Percentiles rank a stretch among this genome's conserved stretches.
Conservation (phyloP, 2,797 vertebrate species). For the Adelosebastes latens region DNA sequence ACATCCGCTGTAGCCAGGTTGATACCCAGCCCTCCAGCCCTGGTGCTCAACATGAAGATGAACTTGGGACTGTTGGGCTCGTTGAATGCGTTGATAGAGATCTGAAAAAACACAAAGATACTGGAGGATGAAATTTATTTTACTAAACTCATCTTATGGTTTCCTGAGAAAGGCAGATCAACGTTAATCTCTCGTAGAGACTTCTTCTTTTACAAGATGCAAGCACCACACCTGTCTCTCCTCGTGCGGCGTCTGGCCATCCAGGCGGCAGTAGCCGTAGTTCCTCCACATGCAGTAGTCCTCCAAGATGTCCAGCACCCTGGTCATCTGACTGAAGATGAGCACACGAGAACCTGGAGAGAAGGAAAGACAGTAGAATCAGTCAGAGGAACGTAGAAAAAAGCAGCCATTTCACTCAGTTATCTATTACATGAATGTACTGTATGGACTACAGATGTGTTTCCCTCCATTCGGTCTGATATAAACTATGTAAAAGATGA, state of each 20-base stretch:
- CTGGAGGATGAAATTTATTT: background rate
- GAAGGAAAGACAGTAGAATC: background rate
- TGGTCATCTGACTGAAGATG: slow-evolving; percentile 99
- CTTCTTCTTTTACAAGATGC: background rate
- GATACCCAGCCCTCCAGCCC: slow-evolving; percentile 97
- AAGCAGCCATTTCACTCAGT: too few species aligned
- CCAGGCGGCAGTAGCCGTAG: slow-evolving; percentile 94
- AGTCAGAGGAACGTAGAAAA: background rate
- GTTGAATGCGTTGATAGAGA: slow-evolving; percentile 95
- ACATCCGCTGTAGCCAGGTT: slow-evolving; percentile 98
- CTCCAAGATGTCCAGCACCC: slow-evolving; percentile 97
- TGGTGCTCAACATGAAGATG: slow-evolving; percentile 98
- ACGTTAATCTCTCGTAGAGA: background rate
- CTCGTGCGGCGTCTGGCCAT: slow-evolving; percentile 97
- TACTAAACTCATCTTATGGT: background rate
- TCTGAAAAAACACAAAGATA: slow-evolving; percentile 75
- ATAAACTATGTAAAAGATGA: background rate
- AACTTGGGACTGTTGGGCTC: slow-evolving; percentile 95
- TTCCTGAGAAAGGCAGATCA: background rate
- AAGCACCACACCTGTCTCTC: slow-evolving; percentile 91
- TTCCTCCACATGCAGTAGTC: slow-evolving; percentile 99
- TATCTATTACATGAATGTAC: too few species aligned
- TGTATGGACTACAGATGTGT: background rate
- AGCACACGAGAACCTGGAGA: slow-evolving; percentile 91
- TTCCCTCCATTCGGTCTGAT: background rate